These are phyloP conservation scores for Drosophila nigromelanica DNA, from an alignment of 1,140 invertebrate genomes.

Conservation along the genomic window DNA sequence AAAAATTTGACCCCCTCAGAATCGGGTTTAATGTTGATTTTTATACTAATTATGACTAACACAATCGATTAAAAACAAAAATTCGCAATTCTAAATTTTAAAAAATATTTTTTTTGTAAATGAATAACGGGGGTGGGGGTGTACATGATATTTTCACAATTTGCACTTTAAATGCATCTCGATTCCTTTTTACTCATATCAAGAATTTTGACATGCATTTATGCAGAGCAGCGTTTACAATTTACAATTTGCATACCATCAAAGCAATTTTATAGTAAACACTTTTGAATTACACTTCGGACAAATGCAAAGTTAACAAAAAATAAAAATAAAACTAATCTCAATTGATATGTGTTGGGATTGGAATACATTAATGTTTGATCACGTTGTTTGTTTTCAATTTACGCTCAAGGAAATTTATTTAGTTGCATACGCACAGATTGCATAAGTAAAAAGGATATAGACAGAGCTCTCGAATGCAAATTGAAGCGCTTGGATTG, in stretches of 20 bases:
- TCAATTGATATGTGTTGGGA: constrained; percentile 21
- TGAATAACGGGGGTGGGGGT: too few species aligned
- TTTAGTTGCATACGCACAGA: constrained; percentile 26
- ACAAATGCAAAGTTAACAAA: constrained; percentile 30
- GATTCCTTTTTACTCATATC: constrained; percentile 8
- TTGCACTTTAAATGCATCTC: not conserved
- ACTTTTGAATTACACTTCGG: constrained; percentile 58
- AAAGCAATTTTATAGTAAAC: constrained; percentile 57
- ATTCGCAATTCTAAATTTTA: too few species aligned
- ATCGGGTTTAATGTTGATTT: too few species aligned
- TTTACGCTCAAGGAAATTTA: constrained; percentile 62
- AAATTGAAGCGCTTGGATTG: constrained; percentile 19
- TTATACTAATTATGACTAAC: too few species aligned
- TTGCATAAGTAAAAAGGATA: constrained; percentile 11
- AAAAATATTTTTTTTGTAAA: too few species aligned
- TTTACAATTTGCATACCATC: constrained; percentile 48
- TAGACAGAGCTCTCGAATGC: not conserved
- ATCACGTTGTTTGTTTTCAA: constrained; percentile 66
- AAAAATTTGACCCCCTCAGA: too few species aligned
- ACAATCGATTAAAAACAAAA: too few species aligned
- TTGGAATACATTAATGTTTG: constrained; percentile 40
- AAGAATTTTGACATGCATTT: constrained; percentile 3
- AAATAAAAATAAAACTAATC: constrained; percentile 17
- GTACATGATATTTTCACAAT: too few species aligned
- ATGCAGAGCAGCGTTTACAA: constrained; percentile 26